Percentiles rank a stretch among this genome's conserved stretches.
Evolutionary conservation across 2,797 vertebrate genomes (phyloP).

Genomic region (Mormyrus hasselquistii): DNA sequence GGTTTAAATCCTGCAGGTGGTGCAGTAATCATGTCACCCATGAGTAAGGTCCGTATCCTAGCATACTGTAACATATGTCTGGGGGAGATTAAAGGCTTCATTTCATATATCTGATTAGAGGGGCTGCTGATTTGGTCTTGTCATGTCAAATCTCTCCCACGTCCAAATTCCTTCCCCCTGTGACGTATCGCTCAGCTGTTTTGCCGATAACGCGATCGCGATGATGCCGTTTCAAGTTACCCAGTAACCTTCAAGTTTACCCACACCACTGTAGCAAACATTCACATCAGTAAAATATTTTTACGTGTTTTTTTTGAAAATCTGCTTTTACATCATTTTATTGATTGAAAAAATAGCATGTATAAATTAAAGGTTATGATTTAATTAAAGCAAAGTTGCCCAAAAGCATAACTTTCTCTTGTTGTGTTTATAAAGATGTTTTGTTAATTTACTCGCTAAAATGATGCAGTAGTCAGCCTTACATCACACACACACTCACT

Average conservation of each 20-base stretch:
- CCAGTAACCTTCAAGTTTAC: not conserved
- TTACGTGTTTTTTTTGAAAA: not conserved
- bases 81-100: not conserved
- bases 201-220: not conserved
- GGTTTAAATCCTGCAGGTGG: not conserved
- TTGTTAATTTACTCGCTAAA: not conserved
- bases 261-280: not conserved
- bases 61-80: not conserved
- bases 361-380: not conserved
- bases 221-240: not conserved
- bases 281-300: not conserved
- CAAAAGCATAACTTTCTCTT: not conserved
- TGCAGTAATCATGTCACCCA: not conserved
- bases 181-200: not conserved
- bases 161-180: not conserved
- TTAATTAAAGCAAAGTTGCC: not conserved
- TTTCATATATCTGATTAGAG: not conserved
- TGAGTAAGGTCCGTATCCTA: not conserved
- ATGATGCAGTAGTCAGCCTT: not conserved
- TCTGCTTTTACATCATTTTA: not conserved
- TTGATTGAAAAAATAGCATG: too few relatives aligned
- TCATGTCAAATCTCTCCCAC: not conserved
- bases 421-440: not conserved
- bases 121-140: not conserved
- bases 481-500: not conserved